phyloP scores from a whole-genome alignment of 2,113 vertebrate genomes.

The Cichladusa arquata region DNA sequence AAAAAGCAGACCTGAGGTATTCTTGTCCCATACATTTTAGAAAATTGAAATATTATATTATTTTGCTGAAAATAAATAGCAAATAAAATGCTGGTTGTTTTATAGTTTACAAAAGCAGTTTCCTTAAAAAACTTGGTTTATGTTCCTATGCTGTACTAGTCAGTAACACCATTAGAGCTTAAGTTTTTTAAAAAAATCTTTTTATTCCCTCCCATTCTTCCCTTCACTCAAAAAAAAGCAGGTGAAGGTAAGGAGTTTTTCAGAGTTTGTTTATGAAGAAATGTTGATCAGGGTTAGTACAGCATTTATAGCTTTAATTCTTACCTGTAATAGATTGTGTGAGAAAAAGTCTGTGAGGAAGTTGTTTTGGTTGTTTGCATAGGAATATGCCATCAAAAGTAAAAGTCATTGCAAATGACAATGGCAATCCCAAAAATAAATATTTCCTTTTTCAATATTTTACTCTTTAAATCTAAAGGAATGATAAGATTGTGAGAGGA shows the following conservation, averaged over 20 bases:
- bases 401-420: not conserved
- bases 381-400: not conserved
- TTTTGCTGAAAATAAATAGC: not conserved
- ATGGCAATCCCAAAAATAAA: not conserved
- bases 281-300: not conserved
- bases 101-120: not conserved
- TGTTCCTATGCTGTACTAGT: not conserved
- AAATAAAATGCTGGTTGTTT: not conserved
- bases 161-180: rapidly evolving
- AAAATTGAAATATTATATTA: not conserved
- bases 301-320: not conserved
- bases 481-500: not conserved
- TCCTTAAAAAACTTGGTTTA: not conserved
- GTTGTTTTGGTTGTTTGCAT: not conserved
- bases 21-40: not conserved
- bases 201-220: not conserved
- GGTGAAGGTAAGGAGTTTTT: not conserved
- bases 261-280: not conserved
- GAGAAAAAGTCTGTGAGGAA: not conserved
- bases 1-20: not conserved
- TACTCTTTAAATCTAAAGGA: not conserved
- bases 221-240: not conserved
- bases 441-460: not conserved
- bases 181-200: not conserved
- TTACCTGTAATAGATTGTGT: not conserved